Base-by-base conservation (phyloP, 1,140 invertebrate species). In the Marisa cornuarietis region DNA sequence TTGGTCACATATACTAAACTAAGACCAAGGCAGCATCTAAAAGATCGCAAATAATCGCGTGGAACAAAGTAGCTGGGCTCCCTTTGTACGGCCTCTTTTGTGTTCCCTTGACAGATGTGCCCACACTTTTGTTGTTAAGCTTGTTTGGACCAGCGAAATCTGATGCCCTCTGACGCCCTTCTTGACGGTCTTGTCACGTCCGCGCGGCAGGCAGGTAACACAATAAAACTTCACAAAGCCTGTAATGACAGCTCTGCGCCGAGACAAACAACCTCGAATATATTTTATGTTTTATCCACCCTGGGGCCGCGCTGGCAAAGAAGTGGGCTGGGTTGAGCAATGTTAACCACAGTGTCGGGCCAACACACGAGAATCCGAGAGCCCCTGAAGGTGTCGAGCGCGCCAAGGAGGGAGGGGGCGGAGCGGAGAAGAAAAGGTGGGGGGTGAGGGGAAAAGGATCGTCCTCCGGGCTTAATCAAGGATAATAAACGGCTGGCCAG, bases 401-500 rank as follows among this genome's bases (percentile, higher is more conserved):
- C 11, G 11, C 54, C 54, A 58, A 58, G 54, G 16, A 58, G 18
- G 18, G 62, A 18, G 22, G 65, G 26, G 65, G 65, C 65, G 22
- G 26, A 68, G 65, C 65, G 2, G 14, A 68, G 26, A 31, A 18
- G 65, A 22, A n/a, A 11, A n/a, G 65, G n/a, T 63, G 62, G 18
- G 62, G n/a, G 62, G 62, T 18, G 18, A 63, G 62, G 62, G 18
- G 22, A 22, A 13, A 31, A 11, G 26, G 65, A 68, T 24, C 65
- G 26, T 68, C 65, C 65, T 68, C 65, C 22, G 26, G 65, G 65
- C n/a, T 68, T 68, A 68, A 68, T 68, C 65, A 68, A 22, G 14
- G 65, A 68, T 68, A 68, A 68, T 68, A 68, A 68, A 68, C 65
- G 65, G 65, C 65, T 68, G 22, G 65, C 65, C 65, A 68, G 65